These are phyloP conservation scores for Chloroceryle aenea DNA, from an alignment of 2,113 vertebrate genomes.

Conservation along the genomic window DNA sequence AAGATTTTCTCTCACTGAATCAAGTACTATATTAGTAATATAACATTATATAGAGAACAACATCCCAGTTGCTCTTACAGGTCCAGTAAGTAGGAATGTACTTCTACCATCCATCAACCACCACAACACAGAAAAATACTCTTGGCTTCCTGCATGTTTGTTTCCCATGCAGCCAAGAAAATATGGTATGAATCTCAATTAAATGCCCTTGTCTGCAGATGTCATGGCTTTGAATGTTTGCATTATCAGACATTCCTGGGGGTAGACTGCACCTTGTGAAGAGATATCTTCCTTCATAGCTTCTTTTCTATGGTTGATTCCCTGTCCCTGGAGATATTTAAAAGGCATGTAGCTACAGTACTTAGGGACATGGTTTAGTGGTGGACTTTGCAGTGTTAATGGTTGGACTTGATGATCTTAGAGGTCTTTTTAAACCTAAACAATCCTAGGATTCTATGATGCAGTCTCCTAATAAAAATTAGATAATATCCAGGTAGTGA, in stretches of 20 bases:
- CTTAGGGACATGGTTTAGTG: background rate
- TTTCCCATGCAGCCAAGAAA: background rate
- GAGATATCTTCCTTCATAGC: background rate
- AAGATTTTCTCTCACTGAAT: slow-evolving; percentile 52
- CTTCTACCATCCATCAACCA: background rate
- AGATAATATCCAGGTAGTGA: slow-evolving; percentile 32
- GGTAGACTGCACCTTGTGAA: background rate
- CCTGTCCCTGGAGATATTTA: background rate
- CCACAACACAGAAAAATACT: background rate
- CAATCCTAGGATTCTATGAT: background rate
- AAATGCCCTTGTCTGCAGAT: background rate
- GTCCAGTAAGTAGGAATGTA: background rate
- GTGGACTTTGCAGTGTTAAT: background rate
- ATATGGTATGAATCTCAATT: background rate
- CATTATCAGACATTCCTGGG: background rate
- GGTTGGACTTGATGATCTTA: background rate
- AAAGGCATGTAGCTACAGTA: background rate
- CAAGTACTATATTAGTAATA: slow-evolving; percentile 49
- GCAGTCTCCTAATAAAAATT: slow-evolving; percentile 9
- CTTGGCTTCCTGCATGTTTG: slow-evolving; percentile 6
- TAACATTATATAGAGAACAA: background rate
- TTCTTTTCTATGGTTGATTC: background rate
- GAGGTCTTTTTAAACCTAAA: background rate
- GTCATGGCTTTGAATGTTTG: background rate
- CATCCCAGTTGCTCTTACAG: background rate